Evolutionary conservation across 2,113 vertebrate species (phyloP).

Genomic region (Semicossyphus pulcher): DNA sequence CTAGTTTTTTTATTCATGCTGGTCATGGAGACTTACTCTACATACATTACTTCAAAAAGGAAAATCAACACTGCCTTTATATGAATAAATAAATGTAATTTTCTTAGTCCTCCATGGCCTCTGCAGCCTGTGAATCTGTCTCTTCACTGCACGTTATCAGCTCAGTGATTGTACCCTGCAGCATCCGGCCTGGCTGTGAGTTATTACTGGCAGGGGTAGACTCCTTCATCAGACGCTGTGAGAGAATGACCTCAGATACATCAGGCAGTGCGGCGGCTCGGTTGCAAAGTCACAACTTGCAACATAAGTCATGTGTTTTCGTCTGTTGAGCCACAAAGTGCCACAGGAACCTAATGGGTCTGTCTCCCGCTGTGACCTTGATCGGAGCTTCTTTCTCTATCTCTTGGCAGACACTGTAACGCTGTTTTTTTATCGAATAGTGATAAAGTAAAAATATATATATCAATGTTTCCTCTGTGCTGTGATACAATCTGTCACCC

Average conservation of each 20-base stretch:
- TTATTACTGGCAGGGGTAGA: conserved; percentile 60
- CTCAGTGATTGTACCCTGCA: conserved; percentile 46
- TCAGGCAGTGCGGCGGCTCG: conserved; percentile 45
- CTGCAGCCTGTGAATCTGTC: conserved; percentile 23
- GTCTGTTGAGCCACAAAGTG: conserved; percentile 51
- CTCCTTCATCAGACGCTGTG: conserved; percentile 56
- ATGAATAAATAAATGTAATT: too few relatives aligned
- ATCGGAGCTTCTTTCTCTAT: conserved; percentile 27
- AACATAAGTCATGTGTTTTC: conserved; percentile 65
- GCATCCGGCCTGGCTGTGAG: conserved; percentile 60
- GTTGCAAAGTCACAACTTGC: conserved; percentile 72
- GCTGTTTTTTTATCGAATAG: background rate
- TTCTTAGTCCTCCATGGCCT: background rate
- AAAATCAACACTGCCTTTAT: too few relatives aligned
- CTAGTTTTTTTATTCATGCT: background rate
- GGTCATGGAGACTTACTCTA: background rate
- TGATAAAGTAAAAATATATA: conserved; percentile 32
- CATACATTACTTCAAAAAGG: too few relatives aligned
- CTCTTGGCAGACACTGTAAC: conserved; percentile 11
- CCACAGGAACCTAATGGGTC: conserved; percentile 42
- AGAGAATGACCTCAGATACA: conserved; percentile 68
- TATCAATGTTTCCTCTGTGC: conserved; percentile 22
- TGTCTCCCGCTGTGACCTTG: conserved; percentile 61
- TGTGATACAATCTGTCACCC: conserved; percentile 23
- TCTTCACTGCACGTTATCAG: conserved; percentile 43